Evolutionary conservation across 2,797 vertebrate genomes (phyloP), one percentile per base, ranked within the genome.

Genomic region (Urocyon cinereoargenteus): DNA sequence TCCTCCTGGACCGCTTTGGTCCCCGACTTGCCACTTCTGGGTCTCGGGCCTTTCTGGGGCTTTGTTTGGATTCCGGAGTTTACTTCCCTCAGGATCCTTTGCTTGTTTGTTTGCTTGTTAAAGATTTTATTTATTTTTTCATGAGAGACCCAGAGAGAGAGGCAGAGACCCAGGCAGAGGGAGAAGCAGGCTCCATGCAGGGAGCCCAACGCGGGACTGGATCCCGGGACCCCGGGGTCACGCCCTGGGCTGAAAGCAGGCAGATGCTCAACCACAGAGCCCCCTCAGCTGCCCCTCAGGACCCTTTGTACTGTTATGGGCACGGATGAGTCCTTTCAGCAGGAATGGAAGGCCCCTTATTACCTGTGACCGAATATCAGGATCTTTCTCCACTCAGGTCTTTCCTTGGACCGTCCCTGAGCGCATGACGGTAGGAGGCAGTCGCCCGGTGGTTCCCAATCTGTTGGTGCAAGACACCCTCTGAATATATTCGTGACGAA

Each of bases 41-140:
- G 53, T 82, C 75, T 84, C 45, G 85, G 84, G 90, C 70, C 57
- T 64, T 96, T 61, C 68, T 11, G 6, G 90, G 10, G 19, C 77
- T 97, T 83, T 85, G 75, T 59, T 68, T 87, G 57, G 55, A 94
- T 95, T 66, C 55, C 59, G 53, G 70, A 73, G 61, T 73, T 93
- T 68, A 75, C 22, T 64, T 94, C 28, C 73, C 49, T 66, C 3
- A 6, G 61, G 89, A 78, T 51, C 73, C 9, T 51, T 45, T 45
- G 40, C 40, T 45, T 45, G 40, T 45, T 45, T 45, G 40, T 45
- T 45, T 45, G 1, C 40, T 45, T 45, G 40, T 45, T 45, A 45
- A 7, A 45, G 7, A 8, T 7, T 45, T 45, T 45, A 45, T 45
- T 45, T 45, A 45, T 45, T 45, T 45, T 7, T 45, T 45, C 40